Percentiles rank a stretch among this genome's conserved stretches.
phyloP scores from a whole-genome alignment of 2,797 vertebrate species.

The Helarctos malayanus region DNA sequence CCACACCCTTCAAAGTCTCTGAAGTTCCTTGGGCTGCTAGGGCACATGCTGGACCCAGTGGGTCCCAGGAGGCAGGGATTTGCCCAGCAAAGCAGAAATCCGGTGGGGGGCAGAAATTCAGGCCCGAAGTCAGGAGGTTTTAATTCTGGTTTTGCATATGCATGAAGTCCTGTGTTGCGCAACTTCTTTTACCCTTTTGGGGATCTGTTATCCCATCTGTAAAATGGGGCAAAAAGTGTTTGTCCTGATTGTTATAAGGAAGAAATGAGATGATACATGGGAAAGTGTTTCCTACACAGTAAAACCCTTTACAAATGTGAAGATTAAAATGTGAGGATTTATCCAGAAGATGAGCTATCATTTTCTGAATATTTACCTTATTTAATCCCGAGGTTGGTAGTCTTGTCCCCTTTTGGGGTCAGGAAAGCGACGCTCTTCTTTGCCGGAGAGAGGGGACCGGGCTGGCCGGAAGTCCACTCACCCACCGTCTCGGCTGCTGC shows the following conservation, averaged over 20 bases:
- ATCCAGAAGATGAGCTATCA: background rate
- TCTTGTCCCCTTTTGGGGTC: background rate
- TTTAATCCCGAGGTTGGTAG: conserved; percentile 2
- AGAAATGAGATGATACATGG: background rate
- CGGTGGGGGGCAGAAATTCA: background rate
- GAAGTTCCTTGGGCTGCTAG: background rate
- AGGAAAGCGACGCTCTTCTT: background rate
- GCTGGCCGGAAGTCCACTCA: background rate
- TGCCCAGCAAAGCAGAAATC: background rate
- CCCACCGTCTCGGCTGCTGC: background rate
- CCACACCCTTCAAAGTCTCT: background rate
- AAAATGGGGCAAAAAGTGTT: background rate
- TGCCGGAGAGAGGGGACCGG: too few species aligned
- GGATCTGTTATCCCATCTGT: background rate
- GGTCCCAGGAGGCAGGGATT: background rate
- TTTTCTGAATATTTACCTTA: background rate
- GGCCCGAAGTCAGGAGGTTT: background rate
- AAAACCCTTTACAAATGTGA: background rate
- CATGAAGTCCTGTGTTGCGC: background rate
- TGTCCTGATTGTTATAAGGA: background rate
- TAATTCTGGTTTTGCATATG: background rate
- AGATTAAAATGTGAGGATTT: conserved; percentile 14
- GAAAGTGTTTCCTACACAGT: background rate
- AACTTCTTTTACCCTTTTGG: background rate
- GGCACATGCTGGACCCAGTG: fast-evolving